Evolutionary conservation across 2,797 vertebrate species (phyloP).

Genomic region (Cichlasoma orientale): DNA sequence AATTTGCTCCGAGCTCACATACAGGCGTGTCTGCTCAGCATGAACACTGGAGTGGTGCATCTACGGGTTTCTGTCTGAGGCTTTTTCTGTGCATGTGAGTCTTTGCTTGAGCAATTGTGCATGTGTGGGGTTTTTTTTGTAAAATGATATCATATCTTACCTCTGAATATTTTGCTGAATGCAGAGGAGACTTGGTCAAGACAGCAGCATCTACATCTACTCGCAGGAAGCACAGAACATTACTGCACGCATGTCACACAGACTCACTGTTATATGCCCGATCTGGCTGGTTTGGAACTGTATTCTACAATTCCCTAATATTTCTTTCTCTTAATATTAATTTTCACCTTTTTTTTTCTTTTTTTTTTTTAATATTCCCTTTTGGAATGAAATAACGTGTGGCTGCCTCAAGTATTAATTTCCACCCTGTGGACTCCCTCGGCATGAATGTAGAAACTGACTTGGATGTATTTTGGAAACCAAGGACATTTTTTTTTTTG

Average conservation of each 20-base stretch:
- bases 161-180: neutral
- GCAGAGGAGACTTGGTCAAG: neutral
- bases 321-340: neutral
- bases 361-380: neutral
- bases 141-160: neutral
- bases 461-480: slow-evolving; percentile 40
- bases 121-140: neutral
- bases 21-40: slow-evolving; percentile 31
- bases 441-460: slow-evolving; percentile 31
- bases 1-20: slow-evolving; percentile 43
- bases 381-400: slow-evolving; percentile 44
- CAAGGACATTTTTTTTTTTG: slow-evolving; percentile 7
- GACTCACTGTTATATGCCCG: neutral
- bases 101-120: neutral
- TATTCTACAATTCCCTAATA: neutral
- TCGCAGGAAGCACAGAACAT: neutral
- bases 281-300: slow-evolving; percentile 10
- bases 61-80: neutral
- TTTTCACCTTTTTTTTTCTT: neutral
- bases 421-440: slow-evolving; percentile 24
- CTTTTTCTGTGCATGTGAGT: neutral
- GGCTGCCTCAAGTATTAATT: slow-evolving; percentile 58
- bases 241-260: neutral
- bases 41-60: slow-evolving; percentile 29
- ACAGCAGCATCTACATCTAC: neutral